A percentile compares a stretch with the other conserved stretches of the same genome.
Evolutionary conservation across 2,888 invertebrate species (phyloP).

Genomic region (Clistopyga incitator): DNA sequence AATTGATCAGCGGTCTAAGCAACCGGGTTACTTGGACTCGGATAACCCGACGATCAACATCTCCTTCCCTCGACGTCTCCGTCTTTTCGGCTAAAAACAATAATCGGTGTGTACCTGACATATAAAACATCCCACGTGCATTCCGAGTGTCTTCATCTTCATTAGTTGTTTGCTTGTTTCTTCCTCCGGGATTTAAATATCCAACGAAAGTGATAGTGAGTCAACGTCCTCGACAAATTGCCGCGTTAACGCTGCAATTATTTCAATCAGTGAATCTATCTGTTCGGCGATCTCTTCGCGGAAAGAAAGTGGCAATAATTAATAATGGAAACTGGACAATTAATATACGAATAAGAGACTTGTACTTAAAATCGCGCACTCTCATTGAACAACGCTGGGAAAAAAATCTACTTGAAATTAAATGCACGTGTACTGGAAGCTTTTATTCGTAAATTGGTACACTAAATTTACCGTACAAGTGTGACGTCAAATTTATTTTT

Average conservation of each 20-base stretch:
- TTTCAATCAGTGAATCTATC: slow-evolving; percentile 33
- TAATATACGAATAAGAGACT: background rate
- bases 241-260: slow-evolving; percentile 31
- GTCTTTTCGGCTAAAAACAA: background rate
- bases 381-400: background rate
- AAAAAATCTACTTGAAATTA: too few relatives aligned
- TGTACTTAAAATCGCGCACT: background rate
- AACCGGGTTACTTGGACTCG: slow-evolving; percentile 76
- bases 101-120: slow-evolving; percentile 25
- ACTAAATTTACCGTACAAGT: too few relatives aligned
- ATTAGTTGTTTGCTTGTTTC: too few relatives aligned
- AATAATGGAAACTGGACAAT: background rate
- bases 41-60: slow-evolving; percentile 73
- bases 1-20: slow-evolving; percentile 76
- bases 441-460: too few relatives aligned
- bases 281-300: slow-evolving; percentile 2
- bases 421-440: too few relatives aligned
- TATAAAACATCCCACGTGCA: background rate
- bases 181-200: background rate
- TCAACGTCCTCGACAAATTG: slow-evolving; percentile 18
- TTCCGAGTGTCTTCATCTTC: background rate
- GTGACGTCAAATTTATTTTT: too few relatives aligned
- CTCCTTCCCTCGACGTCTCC: slow-evolving; percentile 52
- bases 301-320: slow-evolving; percentile 27
- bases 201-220: slow-evolving; percentile 27